A percentile compares a stretch with the other conserved stretches of the same genome.
phyloP scores from a whole-genome alignment of 1,140 invertebrate species.

The Acromyrmex echinatior region DNA sequence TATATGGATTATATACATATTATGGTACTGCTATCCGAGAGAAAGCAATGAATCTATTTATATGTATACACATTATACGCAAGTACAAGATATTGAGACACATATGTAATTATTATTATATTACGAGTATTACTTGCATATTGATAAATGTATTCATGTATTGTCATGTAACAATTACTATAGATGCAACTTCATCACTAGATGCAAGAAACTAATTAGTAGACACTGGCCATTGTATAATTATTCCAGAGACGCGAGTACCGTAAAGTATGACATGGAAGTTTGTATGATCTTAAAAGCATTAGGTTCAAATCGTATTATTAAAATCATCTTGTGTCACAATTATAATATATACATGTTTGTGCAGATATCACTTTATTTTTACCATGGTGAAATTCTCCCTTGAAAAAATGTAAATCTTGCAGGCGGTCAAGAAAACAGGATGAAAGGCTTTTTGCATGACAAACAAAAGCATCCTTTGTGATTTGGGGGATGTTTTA shows the following conservation, averaged over 20 bases:
- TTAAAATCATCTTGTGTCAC: neutral
- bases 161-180: neutral
- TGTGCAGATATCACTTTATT: too few species aligned
- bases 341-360: too few species aligned
- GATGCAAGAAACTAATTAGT: constrained; percentile 1
- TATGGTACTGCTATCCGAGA: too few species aligned
- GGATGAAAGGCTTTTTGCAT: constrained; percentile 14
- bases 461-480: constrained; percentile 28
- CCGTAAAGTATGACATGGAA: constrained; percentile 47
- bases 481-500: neutral
- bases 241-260: constrained; percentile 19
- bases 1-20: too few species aligned
- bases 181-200: neutral
- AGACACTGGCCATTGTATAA: neutral
- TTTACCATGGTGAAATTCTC: constrained; percentile 35
- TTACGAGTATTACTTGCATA: neutral
- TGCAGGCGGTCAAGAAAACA: constrained; percentile 21
- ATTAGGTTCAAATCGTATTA: neutral
- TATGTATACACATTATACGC: too few species aligned
- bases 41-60: too few species aligned
- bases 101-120: neutral
- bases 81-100: too few species aligned
- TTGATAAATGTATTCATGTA: too few species aligned
- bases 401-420: constrained; percentile 34
- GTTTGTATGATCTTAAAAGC: constrained; percentile 33